These are phyloP conservation scores for Acanthoscelides obtectus DNA, from an alignment of 2,888 invertebrate species.

Conservation along the genomic window DNA sequence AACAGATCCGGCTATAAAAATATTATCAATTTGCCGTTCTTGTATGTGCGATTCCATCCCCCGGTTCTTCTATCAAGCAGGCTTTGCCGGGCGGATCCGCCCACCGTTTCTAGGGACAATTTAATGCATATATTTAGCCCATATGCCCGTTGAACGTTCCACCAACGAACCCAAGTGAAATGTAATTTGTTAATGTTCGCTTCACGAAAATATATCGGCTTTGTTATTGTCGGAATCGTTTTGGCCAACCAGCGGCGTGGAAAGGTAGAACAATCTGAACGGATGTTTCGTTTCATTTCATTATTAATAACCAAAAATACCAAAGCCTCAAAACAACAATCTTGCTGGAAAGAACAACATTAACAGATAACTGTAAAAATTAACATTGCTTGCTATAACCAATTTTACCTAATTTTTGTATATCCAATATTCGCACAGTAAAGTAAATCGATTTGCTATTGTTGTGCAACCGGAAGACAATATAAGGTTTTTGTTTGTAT, in stretches of 20 bases:
- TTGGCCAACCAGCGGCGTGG: constrained; percentile 20
- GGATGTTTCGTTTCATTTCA: background rate
- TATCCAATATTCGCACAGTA: no score
- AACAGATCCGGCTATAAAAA: background rate
- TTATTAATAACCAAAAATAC: no score
- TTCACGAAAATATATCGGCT: constrained; percentile 35
- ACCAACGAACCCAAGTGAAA: constrained; percentile 41
- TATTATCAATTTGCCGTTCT: background rate
- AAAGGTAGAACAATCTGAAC: no score
- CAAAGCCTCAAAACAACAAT: no score
- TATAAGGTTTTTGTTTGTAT: no score
- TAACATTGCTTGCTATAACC: no score
- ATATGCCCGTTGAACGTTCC: constrained; percentile 36
- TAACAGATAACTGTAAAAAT: no score
- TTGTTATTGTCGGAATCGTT: constrained; percentile 44
- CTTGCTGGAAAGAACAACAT: no score
- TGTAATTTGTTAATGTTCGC: constrained; percentile 45
- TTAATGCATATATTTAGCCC: constrained; percentile 47
- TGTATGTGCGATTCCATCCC: constrained; percentile 14
- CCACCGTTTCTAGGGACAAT: constrained; percentile 40
- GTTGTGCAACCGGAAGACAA: no score
- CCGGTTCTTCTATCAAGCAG: constrained; percentile 19
- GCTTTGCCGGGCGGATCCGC: constrained; percentile 30
- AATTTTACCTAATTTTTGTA: no score
- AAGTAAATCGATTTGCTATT: no score